Evolutionary conservation across 2,888 invertebrate species (phyloP).

Genomic region (Helobdella robusta): DNA sequence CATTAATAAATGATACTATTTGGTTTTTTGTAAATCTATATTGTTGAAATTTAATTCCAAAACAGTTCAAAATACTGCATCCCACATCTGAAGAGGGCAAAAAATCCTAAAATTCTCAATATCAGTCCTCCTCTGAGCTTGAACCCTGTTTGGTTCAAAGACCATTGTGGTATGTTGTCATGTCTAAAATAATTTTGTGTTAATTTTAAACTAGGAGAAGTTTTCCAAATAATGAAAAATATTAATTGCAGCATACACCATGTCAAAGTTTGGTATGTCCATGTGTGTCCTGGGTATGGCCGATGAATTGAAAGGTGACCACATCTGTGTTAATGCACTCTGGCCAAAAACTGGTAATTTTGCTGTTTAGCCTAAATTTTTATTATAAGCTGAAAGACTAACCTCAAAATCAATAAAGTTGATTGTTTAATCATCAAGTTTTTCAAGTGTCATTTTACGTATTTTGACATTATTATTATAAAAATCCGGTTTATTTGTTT

Average conservation of each 20-base stretch:
- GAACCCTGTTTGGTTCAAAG: slow-evolving; percentile 77
- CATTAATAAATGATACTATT: too few species aligned
- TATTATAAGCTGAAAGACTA: not conserved
- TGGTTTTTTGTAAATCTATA: too few species aligned
- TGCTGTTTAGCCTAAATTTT: not conserved
- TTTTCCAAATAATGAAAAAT: too few species aligned
- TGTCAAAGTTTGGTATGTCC: slow-evolving; percentile 97
- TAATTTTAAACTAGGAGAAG: not conserved
- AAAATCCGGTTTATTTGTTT: too few species aligned
- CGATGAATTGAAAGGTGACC: slow-evolving; percentile 73
- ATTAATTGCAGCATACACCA: slow-evolving; percentile 71
- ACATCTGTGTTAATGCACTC: slow-evolving; percentile 84
- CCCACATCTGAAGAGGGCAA: slow-evolving; percentile 73
- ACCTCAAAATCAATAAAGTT: not conserved
- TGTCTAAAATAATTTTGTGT: not conserved
- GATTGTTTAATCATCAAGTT: too few species aligned
- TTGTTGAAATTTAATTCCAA: slow-evolving; percentile 34
- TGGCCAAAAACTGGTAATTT: slow-evolving; percentile 80
- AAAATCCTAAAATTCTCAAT: slow-evolving; percentile 86
- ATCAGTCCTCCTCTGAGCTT: slow-evolving; percentile 86
- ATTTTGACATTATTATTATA: too few species aligned
- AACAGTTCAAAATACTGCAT: slow-evolving; percentile 77
- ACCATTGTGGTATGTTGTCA: slow-evolving; percentile 66
- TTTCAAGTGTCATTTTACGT: too few species aligned
- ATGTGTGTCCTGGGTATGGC: slow-evolving; percentile 95